A percentile compares a stretch with the other conserved stretches of the same genome.
Evolutionary conservation across 2,113 vertebrate species (phyloP).

Genomic region (Myanophis thanlyinensis): DNA sequence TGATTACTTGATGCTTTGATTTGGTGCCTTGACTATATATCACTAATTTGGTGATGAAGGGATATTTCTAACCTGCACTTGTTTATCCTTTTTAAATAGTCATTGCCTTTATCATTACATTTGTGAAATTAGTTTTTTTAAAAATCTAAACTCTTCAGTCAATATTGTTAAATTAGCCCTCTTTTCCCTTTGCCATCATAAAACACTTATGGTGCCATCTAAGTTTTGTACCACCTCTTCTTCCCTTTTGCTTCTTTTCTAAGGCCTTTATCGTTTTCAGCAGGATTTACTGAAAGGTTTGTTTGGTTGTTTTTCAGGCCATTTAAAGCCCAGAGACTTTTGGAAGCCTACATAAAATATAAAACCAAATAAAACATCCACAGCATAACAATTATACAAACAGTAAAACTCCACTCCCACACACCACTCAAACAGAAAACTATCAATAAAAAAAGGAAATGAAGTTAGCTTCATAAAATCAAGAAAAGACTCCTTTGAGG

Average conservation of each 20-base stretch:
- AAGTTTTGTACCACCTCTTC: not conserved
- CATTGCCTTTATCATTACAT: not conserved
- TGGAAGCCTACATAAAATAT: not conserved
- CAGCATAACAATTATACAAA: not conserved
- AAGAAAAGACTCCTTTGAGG: not conserved
- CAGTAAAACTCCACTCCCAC: not conserved
- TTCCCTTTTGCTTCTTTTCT: not conserved
- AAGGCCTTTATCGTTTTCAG: not conserved
- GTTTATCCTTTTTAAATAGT: not conserved
- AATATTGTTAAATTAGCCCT: not conserved
- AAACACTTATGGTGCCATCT: not conserved
- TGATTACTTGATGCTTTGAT: not conserved
- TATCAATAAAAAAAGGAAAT: not conserved
- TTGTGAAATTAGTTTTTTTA: not conserved
- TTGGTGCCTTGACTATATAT: not conserved
- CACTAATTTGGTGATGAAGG: not conserved
- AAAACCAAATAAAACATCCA: not conserved
- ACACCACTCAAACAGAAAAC: not conserved
- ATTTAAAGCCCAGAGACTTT: not conserved
- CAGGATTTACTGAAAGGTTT: not conserved
- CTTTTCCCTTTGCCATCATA: not conserved
- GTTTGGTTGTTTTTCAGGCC: not conserved
- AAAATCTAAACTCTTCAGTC: not conserved
- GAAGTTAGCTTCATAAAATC: not conserved
- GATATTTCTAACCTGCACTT: not conserved